These are phyloP conservation scores for Diplolepis rosae DNA, from an alignment of 2,888 invertebrate genomes.

Conservation along the genomic window DNA sequence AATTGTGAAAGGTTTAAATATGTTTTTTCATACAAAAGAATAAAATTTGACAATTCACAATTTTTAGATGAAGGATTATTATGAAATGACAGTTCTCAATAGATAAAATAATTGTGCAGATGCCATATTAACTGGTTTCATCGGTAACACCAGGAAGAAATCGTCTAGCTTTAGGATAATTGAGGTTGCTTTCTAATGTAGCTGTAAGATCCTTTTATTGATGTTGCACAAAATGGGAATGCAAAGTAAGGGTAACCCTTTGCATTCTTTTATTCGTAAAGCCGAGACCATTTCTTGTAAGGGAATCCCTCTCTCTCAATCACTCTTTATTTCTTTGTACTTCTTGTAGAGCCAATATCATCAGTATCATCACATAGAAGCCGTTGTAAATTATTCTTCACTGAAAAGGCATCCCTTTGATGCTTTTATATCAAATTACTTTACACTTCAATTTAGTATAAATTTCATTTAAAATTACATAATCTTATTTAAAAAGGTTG, in stretches of 20 bases:
- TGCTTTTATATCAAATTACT: not conserved
- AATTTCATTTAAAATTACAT: too few relatives aligned
- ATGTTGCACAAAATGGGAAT: slow-evolving; percentile 10
- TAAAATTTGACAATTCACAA: too few relatives aligned
- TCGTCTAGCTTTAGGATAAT: slow-evolving; percentile 28
- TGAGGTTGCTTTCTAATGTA: slow-evolving; percentile 19
- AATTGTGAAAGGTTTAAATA: too few relatives aligned
- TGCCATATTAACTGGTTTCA: slow-evolving; percentile 46
- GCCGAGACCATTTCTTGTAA: not conserved
- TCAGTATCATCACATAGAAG: not conserved
- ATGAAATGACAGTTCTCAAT: not conserved
- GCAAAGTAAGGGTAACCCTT: slow-evolving; percentile 10
- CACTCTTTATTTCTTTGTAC: not conserved
- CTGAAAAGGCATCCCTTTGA: not conserved
- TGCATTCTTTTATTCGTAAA: not conserved
- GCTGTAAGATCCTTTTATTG: not conserved
- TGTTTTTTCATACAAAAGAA: too few relatives aligned
- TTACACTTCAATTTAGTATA: too few relatives aligned
- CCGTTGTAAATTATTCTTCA: not conserved
- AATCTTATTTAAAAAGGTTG: too few relatives aligned
- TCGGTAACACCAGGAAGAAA: not conserved
- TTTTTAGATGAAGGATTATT: not conserved
- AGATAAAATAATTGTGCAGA: slow-evolving; percentile 34
- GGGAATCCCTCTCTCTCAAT: not conserved
- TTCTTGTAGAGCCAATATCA: not conserved